Evolutionary conservation across 2,797 vertebrate genomes (phyloP).

Genomic region (Aythya fuligula): DNA sequence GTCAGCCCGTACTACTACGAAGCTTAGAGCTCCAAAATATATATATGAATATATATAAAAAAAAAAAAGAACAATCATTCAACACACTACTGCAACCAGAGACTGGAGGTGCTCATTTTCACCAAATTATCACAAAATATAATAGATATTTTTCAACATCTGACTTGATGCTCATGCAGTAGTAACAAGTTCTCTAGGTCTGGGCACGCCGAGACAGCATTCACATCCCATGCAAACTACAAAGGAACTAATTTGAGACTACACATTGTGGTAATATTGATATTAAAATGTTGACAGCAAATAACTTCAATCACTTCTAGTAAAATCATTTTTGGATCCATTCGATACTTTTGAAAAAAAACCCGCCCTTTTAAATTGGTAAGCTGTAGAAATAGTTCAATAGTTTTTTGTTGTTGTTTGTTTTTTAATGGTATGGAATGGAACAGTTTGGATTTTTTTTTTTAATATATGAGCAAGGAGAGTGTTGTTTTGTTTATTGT

Average conservation of each 20-base stretch:
- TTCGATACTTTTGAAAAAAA: constrained; percentile 68
- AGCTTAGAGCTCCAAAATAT: constrained; percentile 83
- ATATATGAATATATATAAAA: constrained; percentile 74
- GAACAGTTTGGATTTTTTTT: constrained; percentile 54
- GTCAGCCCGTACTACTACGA: constrained; percentile 89
- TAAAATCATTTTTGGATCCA: constrained; percentile 78
- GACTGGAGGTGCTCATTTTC: constrained; percentile 77
- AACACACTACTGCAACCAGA: constrained; percentile 81
- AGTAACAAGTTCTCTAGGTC: constrained; percentile 78
- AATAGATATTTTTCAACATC: constrained; percentile 79
- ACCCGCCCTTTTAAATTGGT: constrained; percentile 45
- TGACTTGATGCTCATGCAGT: constrained; percentile 86
- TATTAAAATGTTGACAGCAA: constrained; percentile 83
- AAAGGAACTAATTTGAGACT: constrained; percentile 85
- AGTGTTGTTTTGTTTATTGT: not conserved
- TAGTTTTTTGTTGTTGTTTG: not conserved
- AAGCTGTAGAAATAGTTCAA: constrained; percentile 49
- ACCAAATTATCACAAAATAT: constrained; percentile 82
- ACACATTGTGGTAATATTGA: constrained; percentile 86
- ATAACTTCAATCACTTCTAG: constrained; percentile 76
- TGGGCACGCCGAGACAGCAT: constrained; percentile 85
- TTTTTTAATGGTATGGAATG: constrained; percentile 63
- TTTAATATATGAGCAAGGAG: constrained; percentile 34
- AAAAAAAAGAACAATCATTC: constrained; percentile 78
- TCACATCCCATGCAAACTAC: constrained; percentile 90